Conservation (phyloP, 2,113 vertebrate genomes). For the Donacobius atricapilla region DNA sequence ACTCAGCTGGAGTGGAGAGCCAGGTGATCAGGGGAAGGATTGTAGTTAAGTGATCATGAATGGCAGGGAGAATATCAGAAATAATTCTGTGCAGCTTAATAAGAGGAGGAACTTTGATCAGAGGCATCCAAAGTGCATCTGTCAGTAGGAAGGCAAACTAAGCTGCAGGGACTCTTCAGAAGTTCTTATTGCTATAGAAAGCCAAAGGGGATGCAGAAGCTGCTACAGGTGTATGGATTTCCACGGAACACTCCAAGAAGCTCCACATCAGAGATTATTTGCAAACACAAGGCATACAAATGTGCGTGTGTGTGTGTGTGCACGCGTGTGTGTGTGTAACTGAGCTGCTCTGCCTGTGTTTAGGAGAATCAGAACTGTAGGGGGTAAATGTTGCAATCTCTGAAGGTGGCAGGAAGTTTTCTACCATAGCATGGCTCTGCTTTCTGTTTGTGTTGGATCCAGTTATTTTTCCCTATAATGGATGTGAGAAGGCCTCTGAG, state of each 20-base stretch:
- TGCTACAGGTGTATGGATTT: not conserved
- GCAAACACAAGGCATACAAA: not conserved
- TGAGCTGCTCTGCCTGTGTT: not conserved
- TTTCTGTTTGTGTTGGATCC: not conserved
- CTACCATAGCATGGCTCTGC: not conserved
- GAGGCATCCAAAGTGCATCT: not conserved
- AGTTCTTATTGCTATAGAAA: not conserved
- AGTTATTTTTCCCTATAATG: not conserved
- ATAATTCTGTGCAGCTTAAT: not conserved
- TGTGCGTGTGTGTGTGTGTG: not conserved
- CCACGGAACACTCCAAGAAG: not conserved
- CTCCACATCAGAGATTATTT: not conserved
- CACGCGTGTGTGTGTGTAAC: not conserved
- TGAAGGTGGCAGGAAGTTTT: not conserved
- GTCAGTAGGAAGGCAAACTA: not conserved
- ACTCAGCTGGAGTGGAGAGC: not conserved
- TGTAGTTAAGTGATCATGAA: not conserved
- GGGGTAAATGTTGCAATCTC: not conserved
- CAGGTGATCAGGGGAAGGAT: not conserved
- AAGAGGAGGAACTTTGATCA: not conserved
- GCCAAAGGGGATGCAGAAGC: not conserved
- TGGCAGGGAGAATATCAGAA: not conserved
- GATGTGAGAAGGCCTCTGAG: not conserved
- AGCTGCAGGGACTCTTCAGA: constrained; percentile 5
- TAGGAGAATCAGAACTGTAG: not conserved